Conservation (phyloP, 2,113 vertebrate species). For the Elephantulus edwardii region DNA sequence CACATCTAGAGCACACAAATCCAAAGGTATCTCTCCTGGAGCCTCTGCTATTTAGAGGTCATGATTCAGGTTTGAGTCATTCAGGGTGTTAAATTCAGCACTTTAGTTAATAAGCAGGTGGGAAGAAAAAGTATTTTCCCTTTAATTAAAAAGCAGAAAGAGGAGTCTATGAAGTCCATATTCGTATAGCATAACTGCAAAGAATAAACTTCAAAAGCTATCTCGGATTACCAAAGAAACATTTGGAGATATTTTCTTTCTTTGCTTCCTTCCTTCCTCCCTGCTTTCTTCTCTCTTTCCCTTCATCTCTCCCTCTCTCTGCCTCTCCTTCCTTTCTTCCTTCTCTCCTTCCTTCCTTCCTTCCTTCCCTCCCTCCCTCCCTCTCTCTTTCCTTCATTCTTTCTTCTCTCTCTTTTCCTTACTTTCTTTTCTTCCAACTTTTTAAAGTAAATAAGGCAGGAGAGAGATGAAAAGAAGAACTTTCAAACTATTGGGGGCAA, state of each 20-base stretch:
- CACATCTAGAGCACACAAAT: not conserved
- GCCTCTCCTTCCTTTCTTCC: not conserved
- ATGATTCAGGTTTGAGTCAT: not conserved
- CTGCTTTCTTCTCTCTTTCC: too few relatives aligned
- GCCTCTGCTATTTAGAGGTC: not conserved
- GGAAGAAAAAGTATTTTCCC: not conserved
- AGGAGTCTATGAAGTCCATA: not conserved
- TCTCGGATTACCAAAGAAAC: not conserved
- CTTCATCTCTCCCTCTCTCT: too few relatives aligned
- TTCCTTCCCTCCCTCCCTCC: not conserved
- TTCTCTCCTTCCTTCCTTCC: too few relatives aligned
- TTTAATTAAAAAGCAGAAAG: conserved; percentile 8
- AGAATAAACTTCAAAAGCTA: not conserved
- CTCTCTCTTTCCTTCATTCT: too few relatives aligned
- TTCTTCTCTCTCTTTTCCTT: too few relatives aligned
- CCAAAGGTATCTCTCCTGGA: not conserved
- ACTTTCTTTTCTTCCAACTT: not conserved
- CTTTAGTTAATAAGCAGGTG: conserved; percentile 30
- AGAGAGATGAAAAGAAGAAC: not conserved
- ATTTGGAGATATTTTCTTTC: too few relatives aligned
- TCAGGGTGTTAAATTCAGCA: not conserved
- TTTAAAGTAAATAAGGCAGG: not conserved
- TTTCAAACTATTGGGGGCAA: not conserved
- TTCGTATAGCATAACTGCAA: not conserved
- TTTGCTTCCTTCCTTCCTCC: too few relatives aligned